Evolutionary conservation across 2,797 vertebrate genomes (phyloP).

Genomic region (Hypotaenidia okinawae): DNA sequence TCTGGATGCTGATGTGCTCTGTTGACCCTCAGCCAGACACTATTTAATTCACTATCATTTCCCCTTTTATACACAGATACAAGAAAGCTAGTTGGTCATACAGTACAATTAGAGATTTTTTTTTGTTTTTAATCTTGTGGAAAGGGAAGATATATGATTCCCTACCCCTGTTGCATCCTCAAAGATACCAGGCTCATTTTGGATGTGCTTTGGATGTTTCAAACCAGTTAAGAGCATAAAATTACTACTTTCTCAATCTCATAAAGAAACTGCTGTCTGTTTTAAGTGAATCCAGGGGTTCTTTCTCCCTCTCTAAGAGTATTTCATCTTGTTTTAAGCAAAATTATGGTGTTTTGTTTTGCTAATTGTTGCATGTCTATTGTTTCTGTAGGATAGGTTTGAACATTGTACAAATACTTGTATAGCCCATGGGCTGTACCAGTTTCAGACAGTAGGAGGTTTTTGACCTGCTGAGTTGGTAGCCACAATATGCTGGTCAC

Average conservation of each 20-base stretch:
- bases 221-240: background rate
- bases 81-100: background rate
- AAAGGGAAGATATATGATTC: background rate
- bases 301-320: background rate
- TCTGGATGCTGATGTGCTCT: background rate
- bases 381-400: background rate
- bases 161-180: fast-evolving
- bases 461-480: background rate
- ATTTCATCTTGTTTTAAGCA: background rate
- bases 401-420: background rate
- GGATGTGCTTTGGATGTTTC: background rate
- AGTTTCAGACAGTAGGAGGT: background rate
- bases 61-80: background rate
- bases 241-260: background rate
- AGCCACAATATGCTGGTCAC: background rate
- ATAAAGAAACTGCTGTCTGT: background rate
- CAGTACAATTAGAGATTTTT: background rate
- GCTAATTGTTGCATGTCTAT: fast-evolving
- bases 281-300: background rate
- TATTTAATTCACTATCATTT: background rate
- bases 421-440: no score
- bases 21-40: background rate
- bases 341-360: background rate
- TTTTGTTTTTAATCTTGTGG: background rate
- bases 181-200: background rate